Evolutionary conservation across 2,113 vertebrate genomes (phyloP).

Genomic region (Thryonomys swinderianus): DNA sequence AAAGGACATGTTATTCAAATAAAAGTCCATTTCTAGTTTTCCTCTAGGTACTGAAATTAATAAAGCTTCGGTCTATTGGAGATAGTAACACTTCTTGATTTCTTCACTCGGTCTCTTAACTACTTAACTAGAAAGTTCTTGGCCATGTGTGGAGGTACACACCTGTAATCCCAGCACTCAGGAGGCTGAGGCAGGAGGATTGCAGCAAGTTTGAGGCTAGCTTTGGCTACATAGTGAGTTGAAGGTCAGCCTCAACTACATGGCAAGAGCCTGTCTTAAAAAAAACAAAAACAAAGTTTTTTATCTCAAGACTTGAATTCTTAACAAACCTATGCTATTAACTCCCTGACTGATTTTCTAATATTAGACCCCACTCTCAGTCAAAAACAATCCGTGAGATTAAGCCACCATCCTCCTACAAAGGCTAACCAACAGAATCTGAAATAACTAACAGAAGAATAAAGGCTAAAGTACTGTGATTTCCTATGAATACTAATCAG

Average conservation of each 20-base stretch:
- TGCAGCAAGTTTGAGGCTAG: background rate
- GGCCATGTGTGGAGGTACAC: background rate
- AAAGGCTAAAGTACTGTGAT: background rate
- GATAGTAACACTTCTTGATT: background rate
- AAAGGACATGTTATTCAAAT: background rate
- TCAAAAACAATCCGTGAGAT: background rate
- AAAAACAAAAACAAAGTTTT: background rate
- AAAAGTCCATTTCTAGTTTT: background rate
- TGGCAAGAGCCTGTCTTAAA: background rate
- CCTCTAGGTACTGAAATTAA: background rate
- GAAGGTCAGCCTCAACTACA: background rate
- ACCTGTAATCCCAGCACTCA: background rate
- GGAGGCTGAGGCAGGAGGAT: background rate
- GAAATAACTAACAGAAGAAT: conserved; percentile 12
- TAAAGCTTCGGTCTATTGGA: background rate
- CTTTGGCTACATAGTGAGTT: background rate
- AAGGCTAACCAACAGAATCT: background rate
- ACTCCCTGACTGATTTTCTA: background rate
- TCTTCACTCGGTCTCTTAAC: background rate
- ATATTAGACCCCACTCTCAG: background rate
- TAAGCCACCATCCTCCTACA: background rate
- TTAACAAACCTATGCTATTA: background rate
- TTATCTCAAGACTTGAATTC: background rate
- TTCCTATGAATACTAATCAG: background rate
- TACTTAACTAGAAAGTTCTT: background rate